Conservation (phyloP, 2,888 invertebrate genomes). For the Oeneis ivallda region DNA sequence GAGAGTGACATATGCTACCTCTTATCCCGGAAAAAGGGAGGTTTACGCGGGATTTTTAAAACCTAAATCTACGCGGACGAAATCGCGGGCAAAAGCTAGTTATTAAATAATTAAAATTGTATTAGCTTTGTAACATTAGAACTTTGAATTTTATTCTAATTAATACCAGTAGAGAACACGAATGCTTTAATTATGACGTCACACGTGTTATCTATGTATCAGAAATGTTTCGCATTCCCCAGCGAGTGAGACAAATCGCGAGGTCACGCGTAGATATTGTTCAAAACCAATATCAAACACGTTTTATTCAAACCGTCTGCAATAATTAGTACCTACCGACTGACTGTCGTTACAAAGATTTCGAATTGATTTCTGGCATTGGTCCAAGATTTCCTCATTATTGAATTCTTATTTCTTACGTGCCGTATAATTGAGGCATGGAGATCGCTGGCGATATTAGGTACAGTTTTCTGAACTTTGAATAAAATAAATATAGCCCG, state of each 20-base stretch:
- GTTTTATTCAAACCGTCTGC: slow-evolving; percentile 25
- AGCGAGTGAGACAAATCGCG: slow-evolving; percentile 19
- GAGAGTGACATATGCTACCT: too few relatives aligned
- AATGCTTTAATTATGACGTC: background rate
- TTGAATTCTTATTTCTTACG: slow-evolving; percentile 27
- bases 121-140: too few relatives aligned
- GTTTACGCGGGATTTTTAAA: too few relatives aligned
- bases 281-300: slow-evolving; percentile 21
- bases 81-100: too few relatives aligned
- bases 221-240: slow-evolving; percentile 15
- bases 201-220: background rate
- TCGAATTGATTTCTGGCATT: slow-evolving; percentile 35
- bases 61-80: too few relatives aligned
- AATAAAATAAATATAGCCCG: background rate
- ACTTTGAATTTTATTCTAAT: too few relatives aligned
- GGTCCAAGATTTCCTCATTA: slow-evolving; percentile 36
- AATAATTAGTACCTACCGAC: slow-evolving; percentile 33
- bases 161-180: too few relatives aligned
- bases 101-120: too few relatives aligned
- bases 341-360: slow-evolving; percentile 24
- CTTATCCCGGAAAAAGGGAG: too few relatives aligned
- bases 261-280: slow-evolving; percentile 29
- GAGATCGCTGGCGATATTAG: slow-evolving; percentile 21
- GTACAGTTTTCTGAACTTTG: slow-evolving; percentile 11
- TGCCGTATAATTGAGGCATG: slow-evolving; percentile 1